Conservation (phyloP, 2,888 invertebrate species). For the Trachelus iudaicus region DNA sequence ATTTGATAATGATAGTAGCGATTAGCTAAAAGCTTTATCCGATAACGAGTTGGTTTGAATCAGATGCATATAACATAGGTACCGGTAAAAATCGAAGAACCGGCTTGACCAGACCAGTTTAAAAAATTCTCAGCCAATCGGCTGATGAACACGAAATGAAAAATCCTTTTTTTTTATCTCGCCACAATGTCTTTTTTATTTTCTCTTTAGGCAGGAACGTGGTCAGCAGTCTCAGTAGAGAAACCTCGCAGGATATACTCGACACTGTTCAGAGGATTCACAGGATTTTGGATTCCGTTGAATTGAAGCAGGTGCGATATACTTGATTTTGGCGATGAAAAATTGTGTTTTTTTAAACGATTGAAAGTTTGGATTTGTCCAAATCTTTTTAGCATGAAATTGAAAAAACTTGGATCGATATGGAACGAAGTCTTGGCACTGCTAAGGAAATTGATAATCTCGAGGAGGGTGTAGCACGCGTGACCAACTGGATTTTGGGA, state of each 20-base stretch:
- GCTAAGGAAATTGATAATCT: conserved; percentile 72
- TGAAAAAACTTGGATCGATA: conserved; percentile 71
- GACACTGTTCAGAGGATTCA: conserved; percentile 73
- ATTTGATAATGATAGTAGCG: background rate
- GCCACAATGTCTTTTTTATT: conserved; percentile 6
- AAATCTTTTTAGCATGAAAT: conserved; percentile 62
- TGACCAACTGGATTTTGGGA: conserved; percentile 82
- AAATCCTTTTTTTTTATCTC: background rate
- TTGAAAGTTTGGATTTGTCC: background rate
- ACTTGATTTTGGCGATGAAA: background rate
- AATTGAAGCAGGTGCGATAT: conserved; percentile 68
- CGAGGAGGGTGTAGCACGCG: conserved; percentile 75
- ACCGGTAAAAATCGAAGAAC: background rate
- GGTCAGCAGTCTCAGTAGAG: conserved; percentile 51
- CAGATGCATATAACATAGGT: background rate
- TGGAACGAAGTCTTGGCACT: conserved; percentile 71
- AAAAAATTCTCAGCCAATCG: background rate
- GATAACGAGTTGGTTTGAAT: background rate
- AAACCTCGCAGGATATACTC: conserved; percentile 72
- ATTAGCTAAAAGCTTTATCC: background rate
- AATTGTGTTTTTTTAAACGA: background rate
- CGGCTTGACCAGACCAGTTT: background rate
- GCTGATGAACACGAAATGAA: background rate
- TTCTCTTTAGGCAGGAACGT: conserved; percentile 50
- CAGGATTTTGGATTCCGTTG: conserved; percentile 69